Percentiles rank a stretch among this genome's conserved stretches.
phyloP scores from a whole-genome alignment of 2,797 vertebrate genomes.

The Orientallactaga sibirica region DNA sequence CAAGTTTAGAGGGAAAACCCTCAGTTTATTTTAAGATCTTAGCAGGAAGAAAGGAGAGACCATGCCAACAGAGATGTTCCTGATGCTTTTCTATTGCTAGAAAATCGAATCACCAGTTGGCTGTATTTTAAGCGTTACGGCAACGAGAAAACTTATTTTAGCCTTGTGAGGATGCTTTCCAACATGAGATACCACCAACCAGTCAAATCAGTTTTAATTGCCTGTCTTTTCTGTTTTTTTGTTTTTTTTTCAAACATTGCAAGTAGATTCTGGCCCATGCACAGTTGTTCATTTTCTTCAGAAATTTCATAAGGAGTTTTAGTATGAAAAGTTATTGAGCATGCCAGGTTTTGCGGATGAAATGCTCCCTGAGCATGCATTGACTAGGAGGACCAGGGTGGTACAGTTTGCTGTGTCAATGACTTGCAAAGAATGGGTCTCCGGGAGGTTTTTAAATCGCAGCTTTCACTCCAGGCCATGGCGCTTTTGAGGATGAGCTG shows the following conservation, averaged over 20 bases:
- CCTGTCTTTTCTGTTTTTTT: no score
- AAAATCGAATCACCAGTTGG: slow-evolving; percentile 75
- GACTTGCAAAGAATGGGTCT: slow-evolving; percentile 90
- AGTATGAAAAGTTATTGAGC: slow-evolving; percentile 82
- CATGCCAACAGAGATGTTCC: slow-evolving; percentile 60
- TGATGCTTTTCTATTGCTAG: slow-evolving; percentile 57
- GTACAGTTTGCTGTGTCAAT: slow-evolving; percentile 88
- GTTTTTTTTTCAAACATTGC: background rate
- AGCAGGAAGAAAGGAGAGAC: slow-evolving; percentile 51
- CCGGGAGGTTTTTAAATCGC: slow-evolving; percentile 88
- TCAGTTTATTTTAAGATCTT: slow-evolving; percentile 78
- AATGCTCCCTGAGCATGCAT: slow-evolving; percentile 85
- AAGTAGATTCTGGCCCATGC: slow-evolving; percentile 58
- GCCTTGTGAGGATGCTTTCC: slow-evolving; percentile 51
- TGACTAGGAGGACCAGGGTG: slow-evolving; percentile 85
- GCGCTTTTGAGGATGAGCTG: slow-evolving; percentile 87
- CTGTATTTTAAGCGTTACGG: slow-evolving; percentile 67
- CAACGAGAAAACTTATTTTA: slow-evolving; percentile 57
- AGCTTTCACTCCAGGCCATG: slow-evolving; percentile 86
- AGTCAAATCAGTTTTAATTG: no score
- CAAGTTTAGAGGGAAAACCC: slow-evolving; percentile 69
- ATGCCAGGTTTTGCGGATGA: slow-evolving; percentile 79
- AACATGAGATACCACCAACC: background rate
- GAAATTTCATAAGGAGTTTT: slow-evolving; percentile 84
- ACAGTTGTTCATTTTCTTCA: slow-evolving; percentile 78